Percentiles rank a stretch among this genome's conserved stretches.
These are phyloP conservation scores for Hymenopus coronatus DNA, from an alignment of 2,888 invertebrate genomes.

Conservation along the genomic window DNA sequence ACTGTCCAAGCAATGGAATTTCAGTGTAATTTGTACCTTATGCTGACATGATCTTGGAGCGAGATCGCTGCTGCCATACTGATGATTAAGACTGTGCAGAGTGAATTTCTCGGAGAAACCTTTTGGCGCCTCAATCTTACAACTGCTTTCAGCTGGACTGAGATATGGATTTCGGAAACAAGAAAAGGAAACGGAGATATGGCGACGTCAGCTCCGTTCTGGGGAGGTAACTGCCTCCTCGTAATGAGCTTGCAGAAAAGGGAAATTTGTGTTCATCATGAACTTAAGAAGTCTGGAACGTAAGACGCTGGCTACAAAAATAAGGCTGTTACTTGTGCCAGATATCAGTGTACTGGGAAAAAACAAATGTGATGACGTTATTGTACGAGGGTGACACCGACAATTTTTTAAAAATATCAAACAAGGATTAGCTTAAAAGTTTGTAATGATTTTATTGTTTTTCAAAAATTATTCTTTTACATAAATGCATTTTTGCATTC, in stretches of 20 bases:
- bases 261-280: neutral
- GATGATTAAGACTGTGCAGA: neutral
- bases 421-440: too few species aligned
- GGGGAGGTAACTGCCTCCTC: neutral
- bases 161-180: neutral
- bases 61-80: neutral
- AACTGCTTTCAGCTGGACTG: too few species aligned
- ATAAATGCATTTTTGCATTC: too few species aligned
- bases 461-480: too few species aligned
- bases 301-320: neutral
- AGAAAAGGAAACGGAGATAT: neutral
- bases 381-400: too few species aligned
- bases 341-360: too few species aligned
- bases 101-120: neutral
- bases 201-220: neutral
- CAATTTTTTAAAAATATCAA: too few species aligned
- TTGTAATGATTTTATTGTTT: too few species aligned
- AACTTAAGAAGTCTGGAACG: neutral
- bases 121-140: neutral
- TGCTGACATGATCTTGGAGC: too few species aligned
- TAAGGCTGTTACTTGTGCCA: neutral
- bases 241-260: neutral
- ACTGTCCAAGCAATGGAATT: too few species aligned
- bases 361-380: too few species aligned
- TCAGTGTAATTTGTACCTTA: too few species aligned